Evolutionary conservation across 2,113 vertebrate genomes (phyloP), one percentile per base, ranked within the genome.

Genomic region (Mustela nigripes): DNA sequence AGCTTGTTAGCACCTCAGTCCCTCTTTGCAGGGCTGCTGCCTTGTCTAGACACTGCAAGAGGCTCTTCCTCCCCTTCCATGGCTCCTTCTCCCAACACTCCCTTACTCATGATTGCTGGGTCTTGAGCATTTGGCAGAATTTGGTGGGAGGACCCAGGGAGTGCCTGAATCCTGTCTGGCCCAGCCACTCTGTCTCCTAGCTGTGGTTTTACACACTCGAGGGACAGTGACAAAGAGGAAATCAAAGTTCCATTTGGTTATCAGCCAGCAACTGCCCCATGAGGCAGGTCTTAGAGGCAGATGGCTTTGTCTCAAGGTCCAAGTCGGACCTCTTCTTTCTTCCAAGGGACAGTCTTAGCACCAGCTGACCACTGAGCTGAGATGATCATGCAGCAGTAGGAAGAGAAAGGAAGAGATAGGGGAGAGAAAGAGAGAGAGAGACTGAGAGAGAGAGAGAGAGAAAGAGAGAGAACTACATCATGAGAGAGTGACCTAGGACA

Each of bases 1-100:
- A 39, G 36, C 71, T 63, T 39, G 12, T 80, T 53, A 56, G 4
- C 48, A 45, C 50, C 21, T 28, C 0, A 0, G 63, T 1, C 22
- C 80, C 58, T 53, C 67, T 50, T 19, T 5, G 48, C 4, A 16
- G 0, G 11, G 31, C 65, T 2, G 21, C 53, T 56, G 82, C 71
- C 62, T 63, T n/a, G 8, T 21, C 33, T 42, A 39, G 50, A n/a
- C 18, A 4, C 60, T 36, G 10, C 4, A 14, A 31, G 69, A 7
- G 50, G 5, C 82, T 62, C 67, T 63, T 50, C 63, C 42, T n/a
- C 21, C n/a, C 87, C 67, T 21, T 76, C 45, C 8, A 0, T 21
- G 76, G 33, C 14, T 9, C 24, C 24, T 14, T 69, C 48, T 42
- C 9, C 12, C 36, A 1, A 12, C 4, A 7, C 60, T 18, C 5